phyloP scores from a whole-genome alignment of 1,140 invertebrate genomes.

The Procambarus clarkii region DNA sequence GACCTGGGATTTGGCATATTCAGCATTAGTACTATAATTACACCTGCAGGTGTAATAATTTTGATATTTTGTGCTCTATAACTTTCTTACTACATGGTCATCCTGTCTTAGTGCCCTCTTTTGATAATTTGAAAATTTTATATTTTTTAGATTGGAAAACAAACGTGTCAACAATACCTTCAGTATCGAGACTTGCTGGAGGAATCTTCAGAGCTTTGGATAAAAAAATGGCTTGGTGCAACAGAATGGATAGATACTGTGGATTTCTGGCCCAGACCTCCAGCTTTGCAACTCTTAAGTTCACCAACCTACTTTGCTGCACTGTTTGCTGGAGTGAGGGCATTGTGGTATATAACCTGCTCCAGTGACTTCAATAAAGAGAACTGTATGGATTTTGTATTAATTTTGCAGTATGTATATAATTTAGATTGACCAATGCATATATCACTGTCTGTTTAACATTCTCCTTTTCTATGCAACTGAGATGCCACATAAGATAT shows the following conservation, averaged over 20 bases:
- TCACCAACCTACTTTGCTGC: conserved; percentile 18
- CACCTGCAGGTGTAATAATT: too few species aligned
- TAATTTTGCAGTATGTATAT: conserved; percentile 36
- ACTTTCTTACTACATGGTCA: background rate
- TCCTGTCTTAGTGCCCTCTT: background rate
- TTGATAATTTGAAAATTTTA: background rate
- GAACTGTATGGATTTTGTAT: conserved; percentile 56
- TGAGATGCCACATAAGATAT: too few species aligned
- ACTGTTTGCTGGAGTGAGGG: conserved; percentile 36
- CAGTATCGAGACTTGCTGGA: background rate
- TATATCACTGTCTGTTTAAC: background rate
- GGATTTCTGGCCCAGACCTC: conserved; percentile 21
- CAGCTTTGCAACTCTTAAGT: background rate
- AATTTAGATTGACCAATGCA: background rate
- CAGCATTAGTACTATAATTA: too few species aligned
- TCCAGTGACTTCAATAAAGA: conserved; percentile 34
- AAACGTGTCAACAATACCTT: conserved; percentile 36
- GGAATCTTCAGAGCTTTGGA: background rate
- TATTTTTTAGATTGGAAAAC: conserved; percentile 22
- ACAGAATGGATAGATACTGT: conserved; percentile 30
- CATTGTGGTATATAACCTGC: conserved; percentile 51
- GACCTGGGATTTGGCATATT: too few species aligned
- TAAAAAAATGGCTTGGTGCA: conserved; percentile 18
- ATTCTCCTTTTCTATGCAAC: too few species aligned
- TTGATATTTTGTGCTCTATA: too few species aligned